Percentiles rank a stretch among this genome's conserved stretches.
Evolutionary conservation across 2,888 invertebrate species (phyloP).

Genomic region (Halictus ligatus): DNA sequence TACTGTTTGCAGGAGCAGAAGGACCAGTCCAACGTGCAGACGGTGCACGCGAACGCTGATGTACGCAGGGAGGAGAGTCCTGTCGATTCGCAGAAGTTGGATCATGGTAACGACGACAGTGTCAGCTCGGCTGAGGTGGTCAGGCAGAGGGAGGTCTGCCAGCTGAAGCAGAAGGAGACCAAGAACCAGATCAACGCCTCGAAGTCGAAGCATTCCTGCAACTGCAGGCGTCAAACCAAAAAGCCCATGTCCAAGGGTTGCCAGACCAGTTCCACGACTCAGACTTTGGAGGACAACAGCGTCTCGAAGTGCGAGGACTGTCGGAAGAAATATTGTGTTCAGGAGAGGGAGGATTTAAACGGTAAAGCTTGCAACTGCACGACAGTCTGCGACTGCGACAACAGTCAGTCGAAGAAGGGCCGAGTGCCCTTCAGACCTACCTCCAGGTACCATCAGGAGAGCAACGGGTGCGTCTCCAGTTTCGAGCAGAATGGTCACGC

Average conservation of each 20-base stretch:
- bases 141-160: conserved; percentile 27
- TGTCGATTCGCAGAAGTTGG: conserved; percentile 27
- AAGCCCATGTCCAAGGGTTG: conserved; percentile 40
- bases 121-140: conserved; percentile 28
- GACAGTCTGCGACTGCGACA: conserved; percentile 45
- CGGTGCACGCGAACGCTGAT: conserved; percentile 16
- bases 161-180: conserved; percentile 76
- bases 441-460: conserved; percentile 37
- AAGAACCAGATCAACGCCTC: conserved; percentile 80
- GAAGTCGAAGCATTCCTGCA: conserved; percentile 71
- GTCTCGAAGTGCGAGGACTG: conserved; percentile 46
- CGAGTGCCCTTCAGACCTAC: conserved; percentile 13
- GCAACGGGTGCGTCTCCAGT: conserved; percentile 18
- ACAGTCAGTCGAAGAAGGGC: conserved; percentile 19
- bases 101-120: conserved; percentile 36
- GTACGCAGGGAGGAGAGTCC: conserved; percentile 31
- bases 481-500: conserved; percentile 41
- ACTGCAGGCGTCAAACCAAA: conserved; percentile 46
- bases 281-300: conserved; percentile 8
- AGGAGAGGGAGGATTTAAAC: conserved; percentile 15
- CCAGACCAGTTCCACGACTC: conserved; percentile 39
- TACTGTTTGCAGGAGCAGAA: conserved; percentile 57
- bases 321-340: conserved; percentile 46
- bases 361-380: conserved; percentile 31
- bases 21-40: conserved; percentile 31